Evolutionary conservation across 2,888 invertebrate genomes (phyloP), one percentile per base, ranked within the genome.

Genomic region (Tanypteryx hageni): DNA sequence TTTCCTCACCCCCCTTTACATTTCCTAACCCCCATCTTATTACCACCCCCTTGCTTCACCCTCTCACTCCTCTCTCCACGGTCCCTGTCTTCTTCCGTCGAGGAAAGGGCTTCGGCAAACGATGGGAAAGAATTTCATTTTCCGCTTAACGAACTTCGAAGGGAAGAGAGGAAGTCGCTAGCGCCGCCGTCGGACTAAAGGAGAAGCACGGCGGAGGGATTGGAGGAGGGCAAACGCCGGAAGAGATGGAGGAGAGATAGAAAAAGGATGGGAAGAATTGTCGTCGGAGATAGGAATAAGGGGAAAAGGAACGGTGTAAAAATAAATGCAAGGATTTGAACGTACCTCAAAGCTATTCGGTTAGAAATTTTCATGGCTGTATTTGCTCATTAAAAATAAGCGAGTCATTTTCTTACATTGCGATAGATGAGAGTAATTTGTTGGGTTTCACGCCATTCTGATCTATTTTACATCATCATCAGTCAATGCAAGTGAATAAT

Each of bases 51-150:
- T 76, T n/a, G n/a, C 27, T n/a, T n/a, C n/a, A n/a, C n/a, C n/a
- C n/a, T n/a, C n/a, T n/a, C n/a, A n/a, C n/a, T n/a, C n/a, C n/a
- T n/a, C n/a, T n/a, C 76, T n/a, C 27, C 76, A 27, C 22, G 22
- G 44, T 5, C 44, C 44, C 44, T 44, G 44, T 44, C 44, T 44
- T 44, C 44, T 44, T 44, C 44, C 44, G 44, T 44, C 44, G 44
- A 44, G 76, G 27, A 76, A 76, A 76, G 22, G 27, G 58, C 85
- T n/a, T 58, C 58, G 85, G 58, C 85, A 22, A n/a, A 58, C n/a
- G 85, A 85, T 57, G 85, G 58, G 85, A 27, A 85, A 85, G 85
- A 58, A 58, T 57, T 85, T 85, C 58, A 58, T 57, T 85, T 85
- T 85, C 22, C 85, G 57, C 57, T n/a, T 22, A 85, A 85, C 85